Conservation (phyloP, 1,140 invertebrate species). For the Nylanderia fulva region DNA sequence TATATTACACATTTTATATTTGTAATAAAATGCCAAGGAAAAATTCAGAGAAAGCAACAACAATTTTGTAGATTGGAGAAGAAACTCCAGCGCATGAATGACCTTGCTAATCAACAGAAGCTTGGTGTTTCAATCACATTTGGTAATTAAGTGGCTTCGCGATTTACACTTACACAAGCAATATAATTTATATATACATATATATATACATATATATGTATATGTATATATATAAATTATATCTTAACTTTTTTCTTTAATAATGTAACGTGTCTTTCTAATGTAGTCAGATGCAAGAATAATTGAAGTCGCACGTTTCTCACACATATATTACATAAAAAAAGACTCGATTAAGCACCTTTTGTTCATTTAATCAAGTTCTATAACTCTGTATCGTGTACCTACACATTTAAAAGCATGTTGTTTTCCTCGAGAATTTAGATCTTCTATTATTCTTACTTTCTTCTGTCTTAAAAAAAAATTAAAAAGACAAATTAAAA, state of each 20-base stretch:
- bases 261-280: constrained; percentile 25
- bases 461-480: constrained; percentile 9
- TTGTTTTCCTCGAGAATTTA: neutral
- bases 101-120: constrained; percentile 68
- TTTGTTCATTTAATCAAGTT: neutral
- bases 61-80: constrained; percentile 80
- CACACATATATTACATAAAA: constrained; percentile 13
- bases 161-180: constrained; percentile 47
- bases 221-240: constrained; percentile 38
- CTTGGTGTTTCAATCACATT: constrained; percentile 66
- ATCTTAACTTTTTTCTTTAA: constrained; percentile 29
- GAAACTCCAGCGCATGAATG: constrained; percentile 79
- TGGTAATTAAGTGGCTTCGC: constrained; percentile 68
- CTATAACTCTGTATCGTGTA: neutral
- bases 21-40: constrained; percentile 12
- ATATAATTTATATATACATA: neutral
- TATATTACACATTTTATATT: constrained; percentile 22
- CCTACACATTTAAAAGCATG: constrained; percentile 15
- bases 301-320: constrained; percentile 49
- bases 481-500: neutral
- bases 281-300: constrained; percentile 52
- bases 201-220: constrained; percentile 3
- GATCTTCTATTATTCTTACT: constrained; percentile 59
- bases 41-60: constrained; percentile 62
- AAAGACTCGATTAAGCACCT: constrained; percentile 26